Percentiles rank a stretch among this genome's conserved stretches.
phyloP scores from a whole-genome alignment of 2,797 vertebrate genomes.

The Lutjanus argentimaculatus region DNA sequence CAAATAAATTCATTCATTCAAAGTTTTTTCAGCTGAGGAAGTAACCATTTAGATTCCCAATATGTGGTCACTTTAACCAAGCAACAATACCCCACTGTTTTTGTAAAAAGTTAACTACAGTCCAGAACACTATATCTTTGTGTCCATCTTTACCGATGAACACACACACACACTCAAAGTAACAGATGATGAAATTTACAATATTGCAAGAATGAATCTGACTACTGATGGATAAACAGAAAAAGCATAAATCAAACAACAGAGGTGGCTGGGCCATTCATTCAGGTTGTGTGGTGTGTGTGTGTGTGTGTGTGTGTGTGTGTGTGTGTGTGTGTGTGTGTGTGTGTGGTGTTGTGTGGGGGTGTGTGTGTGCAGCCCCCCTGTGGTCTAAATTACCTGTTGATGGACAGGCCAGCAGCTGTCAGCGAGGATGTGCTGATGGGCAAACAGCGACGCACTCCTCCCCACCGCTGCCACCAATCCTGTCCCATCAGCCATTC shows the following conservation, averaged over 20 bases:
- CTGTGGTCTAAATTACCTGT: conserved; percentile 67
- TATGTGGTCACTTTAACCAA: no score
- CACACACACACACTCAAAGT: not conserved
- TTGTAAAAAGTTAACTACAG: no score
- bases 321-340: not conserved
- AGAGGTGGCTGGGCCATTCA: no score
- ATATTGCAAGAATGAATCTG: not conserved
- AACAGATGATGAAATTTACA: not conserved
- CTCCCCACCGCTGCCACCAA: conserved; percentile 39
- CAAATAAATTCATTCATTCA: no score
- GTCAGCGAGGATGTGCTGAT: conserved; percentile 73
- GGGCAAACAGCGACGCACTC: conserved; percentile 38
- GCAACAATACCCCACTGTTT: no score
- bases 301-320: not conserved
- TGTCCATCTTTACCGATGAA: no score
- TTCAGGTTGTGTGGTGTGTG: no score
- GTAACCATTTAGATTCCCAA: no score
- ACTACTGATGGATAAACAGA: not conserved
- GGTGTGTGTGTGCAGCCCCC: conserved; percentile 7
- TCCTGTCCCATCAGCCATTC: conserved; percentile 26
- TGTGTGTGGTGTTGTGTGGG: conserved; percentile 8
- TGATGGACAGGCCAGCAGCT: conserved; percentile 68
- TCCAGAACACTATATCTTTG: no score
- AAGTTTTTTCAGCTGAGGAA: no score
- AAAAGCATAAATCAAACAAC: not conserved